phyloP scores from a whole-genome alignment of 2,797 vertebrate species.

The Takifugu ocellatus region DNA sequence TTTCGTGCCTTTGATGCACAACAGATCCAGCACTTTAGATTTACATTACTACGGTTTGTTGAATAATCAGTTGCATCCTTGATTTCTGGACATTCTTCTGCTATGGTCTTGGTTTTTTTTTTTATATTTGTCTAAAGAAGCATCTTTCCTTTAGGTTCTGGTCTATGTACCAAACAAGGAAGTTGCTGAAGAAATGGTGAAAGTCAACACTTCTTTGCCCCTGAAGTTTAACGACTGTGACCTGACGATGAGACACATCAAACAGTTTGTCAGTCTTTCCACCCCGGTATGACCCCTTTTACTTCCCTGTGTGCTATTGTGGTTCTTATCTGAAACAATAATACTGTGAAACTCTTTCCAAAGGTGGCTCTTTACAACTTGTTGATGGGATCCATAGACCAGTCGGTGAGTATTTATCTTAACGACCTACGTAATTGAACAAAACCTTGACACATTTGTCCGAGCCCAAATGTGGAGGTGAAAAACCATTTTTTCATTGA shows the following conservation, averaged over 20 bases:
- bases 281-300: constrained; percentile 76
- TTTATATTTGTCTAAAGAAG: background rate
- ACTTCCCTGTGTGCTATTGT: background rate
- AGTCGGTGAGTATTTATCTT: constrained; percentile 46
- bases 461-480: no score
- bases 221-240: constrained; percentile 71
- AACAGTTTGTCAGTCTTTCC: constrained; percentile 63
- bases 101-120: background rate
- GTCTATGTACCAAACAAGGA: constrained; percentile 72
- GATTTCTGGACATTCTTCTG: background rate
- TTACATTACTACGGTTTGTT: no score
- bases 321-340: background rate
- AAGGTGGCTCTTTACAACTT: constrained; percentile 72
- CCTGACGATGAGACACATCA: constrained; percentile 68
- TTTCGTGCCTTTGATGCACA: no score
- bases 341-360: background rate
- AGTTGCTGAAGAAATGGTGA: constrained; percentile 83
- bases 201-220: constrained; percentile 78
- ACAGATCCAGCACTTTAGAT: no score
- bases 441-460: no score
- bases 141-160: constrained; percentile 71
- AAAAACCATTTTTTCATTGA: no score
- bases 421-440: no score
- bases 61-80: background rate
- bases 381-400: constrained; percentile 47